phyloP scores from a whole-genome alignment of 23 tunicate genomes.

The Clavelina lepadiformis region DNA sequence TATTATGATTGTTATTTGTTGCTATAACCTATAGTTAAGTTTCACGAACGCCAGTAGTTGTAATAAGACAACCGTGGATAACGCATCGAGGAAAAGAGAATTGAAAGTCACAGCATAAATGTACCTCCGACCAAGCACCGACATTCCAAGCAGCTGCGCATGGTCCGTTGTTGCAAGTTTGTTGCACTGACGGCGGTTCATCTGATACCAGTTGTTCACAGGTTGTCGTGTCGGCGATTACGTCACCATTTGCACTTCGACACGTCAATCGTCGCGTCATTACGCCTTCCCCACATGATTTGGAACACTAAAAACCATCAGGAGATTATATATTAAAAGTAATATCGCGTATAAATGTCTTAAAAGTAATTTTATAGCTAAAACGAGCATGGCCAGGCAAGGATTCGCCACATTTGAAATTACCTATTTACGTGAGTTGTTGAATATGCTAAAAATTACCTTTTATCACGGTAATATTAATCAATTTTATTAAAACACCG shows the following conservation, averaged over 20 bases:
- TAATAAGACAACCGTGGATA: too few species aligned
- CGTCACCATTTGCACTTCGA: conserved; percentile 11
- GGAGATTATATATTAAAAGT: not conserved
- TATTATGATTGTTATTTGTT: too few species aligned
- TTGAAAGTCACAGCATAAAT: not conserved
- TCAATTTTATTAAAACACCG: not conserved
- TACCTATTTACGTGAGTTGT: too few species aligned
- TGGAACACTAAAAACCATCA: conserved; percentile 44
- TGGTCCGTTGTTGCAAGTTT: conserved; percentile 53
- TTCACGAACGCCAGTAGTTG: too few species aligned
- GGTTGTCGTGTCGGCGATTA: conserved; percentile 3
- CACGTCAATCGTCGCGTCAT: conserved; percentile 44
- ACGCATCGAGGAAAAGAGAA: too few species aligned
- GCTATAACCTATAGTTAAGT: too few species aligned
- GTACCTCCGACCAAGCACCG: conserved; percentile 86
- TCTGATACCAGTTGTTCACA: conserved; percentile 10
- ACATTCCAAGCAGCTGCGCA: conserved; percentile 57
- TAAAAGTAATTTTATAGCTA: too few species aligned
- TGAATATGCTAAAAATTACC: too few species aligned
- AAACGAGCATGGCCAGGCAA: too few species aligned
- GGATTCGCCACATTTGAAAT: too few species aligned
- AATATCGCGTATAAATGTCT: too few species aligned
- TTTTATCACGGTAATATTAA: not conserved
- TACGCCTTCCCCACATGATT: conserved; percentile 64
- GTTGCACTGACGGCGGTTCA: conserved; percentile 14